Evolutionary conservation across 2,797 vertebrate species (phyloP).

Genomic region (Acanthis flammea): DNA sequence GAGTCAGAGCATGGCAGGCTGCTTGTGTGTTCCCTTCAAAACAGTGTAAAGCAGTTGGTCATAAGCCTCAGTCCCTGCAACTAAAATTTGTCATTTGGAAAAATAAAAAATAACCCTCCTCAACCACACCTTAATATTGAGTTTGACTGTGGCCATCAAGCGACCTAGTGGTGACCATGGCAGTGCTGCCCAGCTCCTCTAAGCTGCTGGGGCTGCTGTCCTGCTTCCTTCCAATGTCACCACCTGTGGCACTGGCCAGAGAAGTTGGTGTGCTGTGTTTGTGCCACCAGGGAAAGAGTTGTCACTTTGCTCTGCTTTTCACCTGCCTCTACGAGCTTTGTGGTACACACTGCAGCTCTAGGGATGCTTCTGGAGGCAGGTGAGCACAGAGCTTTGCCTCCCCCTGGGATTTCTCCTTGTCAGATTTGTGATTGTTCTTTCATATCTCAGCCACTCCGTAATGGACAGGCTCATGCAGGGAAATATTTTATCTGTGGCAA

Average conservation of each 20-base stretch:
- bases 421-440: not conserved
- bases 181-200: not conserved
- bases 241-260: not conserved
- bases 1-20: not conserved
- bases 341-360: not conserved
- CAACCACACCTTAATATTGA: not conserved
- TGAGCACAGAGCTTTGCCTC: accelerated
- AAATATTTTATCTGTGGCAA: not conserved
- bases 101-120: not conserved
- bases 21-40: not conserved
- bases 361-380: not conserved
- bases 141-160: not conserved
- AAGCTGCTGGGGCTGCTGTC: not conserved
- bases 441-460: not conserved
- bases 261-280: not conserved
- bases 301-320: not conserved
- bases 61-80: not conserved
- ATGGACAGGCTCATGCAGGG: not conserved
- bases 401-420: not conserved
- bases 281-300: not conserved
- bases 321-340: not conserved
- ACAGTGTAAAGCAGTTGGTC: not conserved
- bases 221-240: not conserved
- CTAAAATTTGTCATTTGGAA: not conserved
- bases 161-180: not conserved